These are phyloP conservation scores for Catharus fuscescens DNA, from an alignment of 2,113 vertebrate species.

Conservation along the genomic window DNA sequence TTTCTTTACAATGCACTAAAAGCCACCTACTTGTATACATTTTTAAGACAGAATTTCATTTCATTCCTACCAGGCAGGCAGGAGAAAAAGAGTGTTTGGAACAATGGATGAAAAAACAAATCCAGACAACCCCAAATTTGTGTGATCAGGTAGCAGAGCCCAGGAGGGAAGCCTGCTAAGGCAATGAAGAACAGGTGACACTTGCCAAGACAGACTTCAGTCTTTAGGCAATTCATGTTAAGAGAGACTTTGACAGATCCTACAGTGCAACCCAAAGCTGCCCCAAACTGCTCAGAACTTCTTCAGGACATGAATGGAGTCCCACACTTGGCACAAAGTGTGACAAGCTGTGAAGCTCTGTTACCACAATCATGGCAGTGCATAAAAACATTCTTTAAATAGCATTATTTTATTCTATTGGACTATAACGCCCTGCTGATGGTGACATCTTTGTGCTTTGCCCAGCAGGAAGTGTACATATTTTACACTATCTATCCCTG, in stretches of 20 bases:
- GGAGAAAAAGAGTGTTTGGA: neutral
- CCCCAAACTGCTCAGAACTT: neutral
- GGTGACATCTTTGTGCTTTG: neutral
- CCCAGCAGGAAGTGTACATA: neutral
- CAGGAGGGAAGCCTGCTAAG: neutral
- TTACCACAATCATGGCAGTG: neutral
- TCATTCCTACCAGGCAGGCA: neutral
- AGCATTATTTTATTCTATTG: neutral
- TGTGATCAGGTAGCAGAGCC: slow-evolving; percentile 24
- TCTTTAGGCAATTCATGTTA: neutral
- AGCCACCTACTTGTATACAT: neutral
- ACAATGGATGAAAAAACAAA: slow-evolving; percentile 2
- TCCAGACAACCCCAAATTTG: neutral
- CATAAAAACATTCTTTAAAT: neutral
- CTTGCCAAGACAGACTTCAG: neutral
- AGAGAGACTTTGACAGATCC: neutral
- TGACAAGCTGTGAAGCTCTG: neutral
- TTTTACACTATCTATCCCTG: neutral
- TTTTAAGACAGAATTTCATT: neutral
- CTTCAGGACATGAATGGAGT: neutral
- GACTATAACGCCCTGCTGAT: neutral
- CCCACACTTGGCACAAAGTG: fast-evolving
- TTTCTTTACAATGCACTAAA: neutral
- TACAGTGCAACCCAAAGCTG: neutral
- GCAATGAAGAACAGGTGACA: neutral